phyloP scores from a whole-genome alignment of 2,113 vertebrate genomes.

The Zosterops lateralis region DNA sequence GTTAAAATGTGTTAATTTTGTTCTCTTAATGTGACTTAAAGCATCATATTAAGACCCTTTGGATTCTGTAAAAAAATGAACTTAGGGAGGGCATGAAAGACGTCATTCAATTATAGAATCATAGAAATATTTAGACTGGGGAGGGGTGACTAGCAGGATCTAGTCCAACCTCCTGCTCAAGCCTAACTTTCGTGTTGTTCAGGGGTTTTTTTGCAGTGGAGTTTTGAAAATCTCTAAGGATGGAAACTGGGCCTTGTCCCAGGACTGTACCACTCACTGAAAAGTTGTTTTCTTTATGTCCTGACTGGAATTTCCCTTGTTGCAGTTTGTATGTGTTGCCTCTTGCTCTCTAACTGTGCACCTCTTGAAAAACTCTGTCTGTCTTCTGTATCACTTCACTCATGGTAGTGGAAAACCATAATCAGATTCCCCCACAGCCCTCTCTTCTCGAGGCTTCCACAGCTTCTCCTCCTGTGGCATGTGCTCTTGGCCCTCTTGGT shows the following conservation, averaged over 20 bases:
- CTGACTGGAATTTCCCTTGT: conserved; percentile 13
- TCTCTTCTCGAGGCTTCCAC: not conserved
- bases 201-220: not conserved
- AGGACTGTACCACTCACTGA: not conserved
- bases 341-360: conserved; percentile 6
- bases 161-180: not conserved
- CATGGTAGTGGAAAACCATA: not conserved
- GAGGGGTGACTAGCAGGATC: not conserved
- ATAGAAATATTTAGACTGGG: not conserved
- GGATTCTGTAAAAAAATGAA: not conserved
- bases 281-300: conserved; percentile 13
- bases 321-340: not conserved
- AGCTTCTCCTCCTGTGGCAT: not conserved
- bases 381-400: not conserved
- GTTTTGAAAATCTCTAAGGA: not conserved
- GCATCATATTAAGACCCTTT: not conserved
- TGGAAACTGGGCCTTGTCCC: conserved; percentile 17
- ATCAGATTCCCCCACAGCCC: not conserved
- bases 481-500: conserved; percentile 27
- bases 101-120: not conserved
- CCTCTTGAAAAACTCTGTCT: not conserved
- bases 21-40: not conserved
- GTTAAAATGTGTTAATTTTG: not conserved
- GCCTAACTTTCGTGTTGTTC: not conserved
- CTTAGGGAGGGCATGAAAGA: not conserved